phyloP scores from a whole-genome alignment of 2,797 vertebrate species.

The Epinephelus coioides region DNA sequence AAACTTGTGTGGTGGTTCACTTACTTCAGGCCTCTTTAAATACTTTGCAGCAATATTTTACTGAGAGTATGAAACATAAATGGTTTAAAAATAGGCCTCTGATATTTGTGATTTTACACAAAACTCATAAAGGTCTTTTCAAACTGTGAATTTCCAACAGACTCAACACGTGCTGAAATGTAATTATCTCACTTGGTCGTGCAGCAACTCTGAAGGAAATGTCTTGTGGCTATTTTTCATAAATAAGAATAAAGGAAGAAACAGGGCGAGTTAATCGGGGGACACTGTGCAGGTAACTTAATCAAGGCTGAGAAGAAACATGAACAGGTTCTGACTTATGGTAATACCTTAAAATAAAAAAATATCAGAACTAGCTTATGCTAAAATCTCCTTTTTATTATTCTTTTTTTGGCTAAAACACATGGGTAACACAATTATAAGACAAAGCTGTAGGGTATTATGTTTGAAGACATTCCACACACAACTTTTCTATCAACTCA shows the following conservation, averaged over 20 bases:
- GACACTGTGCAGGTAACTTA: too few relatives aligned
- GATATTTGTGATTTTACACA: conserved; percentile 5
- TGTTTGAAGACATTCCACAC: conserved; percentile 27
- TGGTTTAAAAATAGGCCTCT: conserved; percentile 3
- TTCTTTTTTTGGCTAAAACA: neutral
- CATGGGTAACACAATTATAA: neutral
- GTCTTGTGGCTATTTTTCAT: conserved; percentile 50
- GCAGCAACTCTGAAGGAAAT: conserved; percentile 45
- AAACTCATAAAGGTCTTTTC: conserved; percentile 1
- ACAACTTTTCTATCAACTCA: conserved; percentile 31
- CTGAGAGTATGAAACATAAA: neutral
- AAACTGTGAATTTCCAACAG: conserved; percentile 11
- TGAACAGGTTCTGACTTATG: conserved; percentile 24
- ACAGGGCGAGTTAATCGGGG: neutral
- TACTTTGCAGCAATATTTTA: conserved; percentile 10
- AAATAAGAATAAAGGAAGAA: conserved; percentile 49
- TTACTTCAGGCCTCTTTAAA: conserved; percentile 24
- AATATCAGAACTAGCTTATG: too few relatives aligned
- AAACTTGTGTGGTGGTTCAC: conserved; percentile 25
- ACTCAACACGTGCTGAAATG: conserved; percentile 26
- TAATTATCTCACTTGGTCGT: conserved; percentile 46
- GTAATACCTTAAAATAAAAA: neutral
- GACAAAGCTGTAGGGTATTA: conserved; percentile 5
- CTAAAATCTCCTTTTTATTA: too few relatives aligned
- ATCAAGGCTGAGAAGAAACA: conserved; percentile 3